Percentiles rank a stretch among this genome's conserved stretches.
Conservation (phyloP, 2,113 vertebrate species). For the Callocephalon fimbriatum region DNA sequence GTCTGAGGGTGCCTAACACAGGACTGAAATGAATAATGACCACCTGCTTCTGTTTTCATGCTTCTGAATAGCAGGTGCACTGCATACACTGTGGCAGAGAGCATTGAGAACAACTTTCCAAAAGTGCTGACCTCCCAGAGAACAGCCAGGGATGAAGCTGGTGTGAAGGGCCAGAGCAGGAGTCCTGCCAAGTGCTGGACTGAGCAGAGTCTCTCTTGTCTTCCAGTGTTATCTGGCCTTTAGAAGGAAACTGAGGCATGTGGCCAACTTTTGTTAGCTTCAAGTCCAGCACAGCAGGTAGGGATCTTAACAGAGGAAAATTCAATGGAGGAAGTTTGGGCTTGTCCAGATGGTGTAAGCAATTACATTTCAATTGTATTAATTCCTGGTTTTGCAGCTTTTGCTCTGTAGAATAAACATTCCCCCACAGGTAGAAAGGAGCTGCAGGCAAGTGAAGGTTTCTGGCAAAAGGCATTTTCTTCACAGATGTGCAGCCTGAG, state of each 20-base stretch:
- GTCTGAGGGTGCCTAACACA: not conserved
- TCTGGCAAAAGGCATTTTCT: constrained; percentile 17
- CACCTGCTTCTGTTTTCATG: not conserved
- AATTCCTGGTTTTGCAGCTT: not conserved
- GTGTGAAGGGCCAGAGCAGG: not conserved
- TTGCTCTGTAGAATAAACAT: not conserved
- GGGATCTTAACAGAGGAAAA: not conserved
- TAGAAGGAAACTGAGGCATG: not conserved
- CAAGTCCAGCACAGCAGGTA: not conserved
- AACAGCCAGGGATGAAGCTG: not conserved
- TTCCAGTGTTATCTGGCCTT: not conserved
- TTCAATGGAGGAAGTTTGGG: not conserved
- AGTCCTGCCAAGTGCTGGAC: not conserved
- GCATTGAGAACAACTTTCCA: not conserved
- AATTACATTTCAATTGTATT: not conserved
- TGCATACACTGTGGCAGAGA: not conserved
- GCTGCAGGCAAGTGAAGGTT: not conserved
- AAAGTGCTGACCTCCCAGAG: not conserved
- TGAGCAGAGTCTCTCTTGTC: not conserved
- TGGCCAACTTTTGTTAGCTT: not conserved
- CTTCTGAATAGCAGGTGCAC: not conserved
- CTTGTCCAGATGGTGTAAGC: constrained; percentile 18
- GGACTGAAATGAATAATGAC: not conserved
- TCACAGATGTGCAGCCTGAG: not conserved
- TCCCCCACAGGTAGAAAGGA: not conserved